Conservation (phyloP, 2,797 vertebrate species). For the Gambelia wislizenii region DNA sequence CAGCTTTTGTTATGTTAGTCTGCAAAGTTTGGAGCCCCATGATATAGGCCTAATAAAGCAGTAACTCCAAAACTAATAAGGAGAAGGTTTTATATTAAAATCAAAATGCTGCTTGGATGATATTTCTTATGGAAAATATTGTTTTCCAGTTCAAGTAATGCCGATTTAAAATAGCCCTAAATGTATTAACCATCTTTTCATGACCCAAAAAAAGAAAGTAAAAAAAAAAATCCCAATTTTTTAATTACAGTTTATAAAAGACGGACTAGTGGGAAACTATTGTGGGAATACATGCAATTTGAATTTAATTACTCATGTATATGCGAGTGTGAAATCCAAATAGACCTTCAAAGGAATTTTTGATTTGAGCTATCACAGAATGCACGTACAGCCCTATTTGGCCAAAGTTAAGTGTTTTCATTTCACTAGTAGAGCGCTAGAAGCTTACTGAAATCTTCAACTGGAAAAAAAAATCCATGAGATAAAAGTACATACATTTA, state of each 20-base stretch:
- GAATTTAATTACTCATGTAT: conserved; percentile 11
- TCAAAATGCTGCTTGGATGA: neutral
- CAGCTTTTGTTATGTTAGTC: neutral
- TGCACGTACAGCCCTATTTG: neutral
- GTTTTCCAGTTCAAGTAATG: neutral
- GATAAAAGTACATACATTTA: too few species aligned
- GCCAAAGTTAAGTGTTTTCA: neutral
- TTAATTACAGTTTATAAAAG: neutral
- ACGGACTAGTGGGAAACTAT: neutral
- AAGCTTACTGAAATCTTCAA: neutral
- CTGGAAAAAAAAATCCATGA: neutral
- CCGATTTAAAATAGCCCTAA: neutral
- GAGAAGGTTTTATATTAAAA: neutral
- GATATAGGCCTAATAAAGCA: neutral
- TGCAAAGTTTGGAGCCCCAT: neutral
- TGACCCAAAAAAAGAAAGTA: neutral
- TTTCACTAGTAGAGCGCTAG: neutral
- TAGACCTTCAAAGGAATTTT: neutral
- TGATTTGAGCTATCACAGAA: neutral
- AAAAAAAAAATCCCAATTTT: neutral
- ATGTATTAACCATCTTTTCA: neutral
- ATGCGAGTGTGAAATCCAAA: neutral
- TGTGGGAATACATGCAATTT: neutral
- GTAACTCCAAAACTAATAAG: neutral
- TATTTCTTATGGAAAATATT: neutral